Evolutionary conservation across 2,797 vertebrate species (phyloP).

Genomic region (Helicolenus hilgendorfi): DNA sequence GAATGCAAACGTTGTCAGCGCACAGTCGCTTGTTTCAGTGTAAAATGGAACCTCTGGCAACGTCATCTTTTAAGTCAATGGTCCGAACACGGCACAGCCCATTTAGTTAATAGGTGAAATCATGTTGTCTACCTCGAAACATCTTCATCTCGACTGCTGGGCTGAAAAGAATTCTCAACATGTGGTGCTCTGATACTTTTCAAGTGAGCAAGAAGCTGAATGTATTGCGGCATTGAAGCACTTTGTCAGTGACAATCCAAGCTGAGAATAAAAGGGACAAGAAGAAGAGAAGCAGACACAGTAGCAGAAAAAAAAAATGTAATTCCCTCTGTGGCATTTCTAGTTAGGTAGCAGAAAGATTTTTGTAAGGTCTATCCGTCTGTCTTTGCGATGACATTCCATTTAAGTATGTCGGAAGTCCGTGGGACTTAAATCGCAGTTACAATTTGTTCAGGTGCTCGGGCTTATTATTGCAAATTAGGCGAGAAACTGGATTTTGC

Average conservation of each 20-base stretch:
- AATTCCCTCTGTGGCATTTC: slow-evolving; percentile 13
- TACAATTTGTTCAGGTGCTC: slow-evolving; percentile 53
- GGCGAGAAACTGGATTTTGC: slow-evolving; percentile 54
- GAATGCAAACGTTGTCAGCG: neutral
- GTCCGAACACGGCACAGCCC: slow-evolving; percentile 33
- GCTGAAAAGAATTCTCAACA: slow-evolving; percentile 31
- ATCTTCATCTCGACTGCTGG: slow-evolving; percentile 33
- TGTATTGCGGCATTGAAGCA: slow-evolving; percentile 3
- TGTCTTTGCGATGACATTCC: slow-evolving; percentile 18
- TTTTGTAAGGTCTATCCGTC: neutral
- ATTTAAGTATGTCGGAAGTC: slow-evolving; percentile 18
- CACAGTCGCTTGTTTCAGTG: neutral
- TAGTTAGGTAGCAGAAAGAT: slow-evolving; percentile 24
- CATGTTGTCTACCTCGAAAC: slow-evolving; percentile 46
- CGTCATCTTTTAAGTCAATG: slow-evolving; percentile 53
- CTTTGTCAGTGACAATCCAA: slow-evolving; percentile 21
- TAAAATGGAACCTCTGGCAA: slow-evolving; percentile 28
- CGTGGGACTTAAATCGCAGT: slow-evolving; percentile 20
- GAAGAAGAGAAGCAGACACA: neutral
- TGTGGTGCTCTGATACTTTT: slow-evolving; percentile 7
- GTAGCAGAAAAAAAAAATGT: neutral
- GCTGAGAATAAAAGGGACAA: slow-evolving; percentile 26
- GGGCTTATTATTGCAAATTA: slow-evolving; percentile 65
- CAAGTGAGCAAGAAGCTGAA: slow-evolving; percentile 17
- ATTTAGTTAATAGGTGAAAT: slow-evolving; percentile 66